Evolutionary conservation across 92 coral and sea anemone genomes (phyloP).

Genomic region (Bergia puertoricense): DNA sequence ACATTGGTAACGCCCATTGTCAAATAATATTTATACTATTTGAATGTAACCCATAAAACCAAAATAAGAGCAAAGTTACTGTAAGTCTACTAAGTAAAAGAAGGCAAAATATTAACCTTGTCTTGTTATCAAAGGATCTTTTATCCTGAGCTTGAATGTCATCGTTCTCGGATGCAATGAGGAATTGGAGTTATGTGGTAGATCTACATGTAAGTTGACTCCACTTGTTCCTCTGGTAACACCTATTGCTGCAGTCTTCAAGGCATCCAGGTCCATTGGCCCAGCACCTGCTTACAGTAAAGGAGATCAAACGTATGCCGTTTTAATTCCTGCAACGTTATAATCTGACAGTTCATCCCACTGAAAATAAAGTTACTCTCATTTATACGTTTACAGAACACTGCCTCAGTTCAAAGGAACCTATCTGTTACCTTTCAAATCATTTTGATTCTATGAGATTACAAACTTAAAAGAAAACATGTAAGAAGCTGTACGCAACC

Average conservation of each 20-base stretch:
- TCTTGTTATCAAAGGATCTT: constrained; percentile 88
- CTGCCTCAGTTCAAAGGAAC: too few species aligned
- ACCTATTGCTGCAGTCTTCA: constrained; percentile 77
- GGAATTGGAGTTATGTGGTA: constrained; percentile 40
- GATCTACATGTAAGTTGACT: neutral
- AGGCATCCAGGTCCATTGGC: constrained; percentile 75
- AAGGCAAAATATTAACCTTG: constrained; percentile 58
- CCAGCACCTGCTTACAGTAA: constrained; percentile 2
- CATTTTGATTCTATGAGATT: neutral
- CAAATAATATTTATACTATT: neutral
- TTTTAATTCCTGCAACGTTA: too few species aligned
- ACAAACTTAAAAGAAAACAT: neutral
- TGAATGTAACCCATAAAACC: neutral
- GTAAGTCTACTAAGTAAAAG: too few species aligned
- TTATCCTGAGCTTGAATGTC: constrained; percentile 77
- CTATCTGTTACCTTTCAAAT: too few species aligned
- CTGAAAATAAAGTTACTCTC: too few species aligned
- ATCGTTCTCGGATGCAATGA: constrained; percentile 57
- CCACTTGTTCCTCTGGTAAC: constrained; percentile 34
- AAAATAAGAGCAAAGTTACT: neutral
- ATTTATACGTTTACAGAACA: neutral
- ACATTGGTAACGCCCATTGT: too few species aligned
- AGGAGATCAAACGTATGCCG: neutral
- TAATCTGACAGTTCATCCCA: too few species aligned
- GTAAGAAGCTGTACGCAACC: neutral